A percentile compares a stretch with the other conserved stretches of the same genome.
Conservation (phyloP, 1,140 invertebrate species). For the Macrocentrus cingulum region DNA sequence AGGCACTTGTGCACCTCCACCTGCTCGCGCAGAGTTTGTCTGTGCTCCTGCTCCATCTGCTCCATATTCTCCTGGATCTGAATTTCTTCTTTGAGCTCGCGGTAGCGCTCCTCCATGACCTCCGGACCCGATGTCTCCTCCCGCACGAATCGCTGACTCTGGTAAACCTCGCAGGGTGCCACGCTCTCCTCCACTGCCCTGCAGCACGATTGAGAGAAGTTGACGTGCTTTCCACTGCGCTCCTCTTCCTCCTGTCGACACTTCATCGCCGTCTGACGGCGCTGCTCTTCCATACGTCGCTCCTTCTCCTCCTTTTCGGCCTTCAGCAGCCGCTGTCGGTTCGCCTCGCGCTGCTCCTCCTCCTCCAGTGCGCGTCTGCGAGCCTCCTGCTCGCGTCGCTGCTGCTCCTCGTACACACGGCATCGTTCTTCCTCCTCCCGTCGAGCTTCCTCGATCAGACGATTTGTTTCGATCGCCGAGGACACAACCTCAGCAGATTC, state of each 20-base stretch:
- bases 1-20: slow-evolving; percentile 53
- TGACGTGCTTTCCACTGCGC: slow-evolving; percentile 34
- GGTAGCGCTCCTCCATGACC: slow-evolving; percentile 34
- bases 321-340: slow-evolving; percentile 24
- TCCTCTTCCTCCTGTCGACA: slow-evolving; percentile 42
- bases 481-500: slow-evolving; percentile 43
- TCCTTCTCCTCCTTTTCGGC: slow-evolving; percentile 30
- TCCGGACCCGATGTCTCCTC: slow-evolving; percentile 24
- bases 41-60: slow-evolving; percentile 32
- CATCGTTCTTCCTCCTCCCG: slow-evolving; percentile 43
- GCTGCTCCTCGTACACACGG: slow-evolving; percentile 38
- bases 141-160: slow-evolving; percentile 30
- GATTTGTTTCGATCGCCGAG: slow-evolving; percentile 46
- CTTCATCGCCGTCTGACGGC: slow-evolving; percentile 32
- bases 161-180: not conserved
- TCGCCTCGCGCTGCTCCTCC: slow-evolving; percentile 32
- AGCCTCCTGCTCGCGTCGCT: slow-evolving; percentile 36
- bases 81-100: slow-evolving; percentile 34
- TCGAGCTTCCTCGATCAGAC: slow-evolving; percentile 47
- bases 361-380: slow-evolving; percentile 37
- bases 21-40: slow-evolving; percentile 49
- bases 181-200: not conserved
- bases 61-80: slow-evolving; percentile 37
- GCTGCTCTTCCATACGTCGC: slow-evolving; percentile 20
- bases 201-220: slow-evolving; percentile 24